A percentile compares a stretch with the other conserved stretches of the same genome.
These are phyloP conservation scores for Perodicticus potto DNA, from an alignment of 2,797 vertebrate species.

Conservation along the genomic window DNA sequence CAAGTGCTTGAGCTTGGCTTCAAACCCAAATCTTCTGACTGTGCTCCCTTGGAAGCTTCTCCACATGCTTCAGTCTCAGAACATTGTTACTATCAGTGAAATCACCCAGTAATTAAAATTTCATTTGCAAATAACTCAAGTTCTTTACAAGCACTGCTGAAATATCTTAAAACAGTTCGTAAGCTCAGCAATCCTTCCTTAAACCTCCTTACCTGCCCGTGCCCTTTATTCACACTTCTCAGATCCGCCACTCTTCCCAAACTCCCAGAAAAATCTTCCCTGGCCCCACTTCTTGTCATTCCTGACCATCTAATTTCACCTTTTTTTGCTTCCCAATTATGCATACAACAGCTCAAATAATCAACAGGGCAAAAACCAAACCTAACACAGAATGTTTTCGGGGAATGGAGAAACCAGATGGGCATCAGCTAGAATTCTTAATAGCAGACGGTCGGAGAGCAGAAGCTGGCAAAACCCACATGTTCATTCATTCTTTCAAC, in stretches of 20 bases:
- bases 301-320: neutral
- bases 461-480: neutral
- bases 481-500: neutral
- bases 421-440: neutral
- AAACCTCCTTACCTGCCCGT: neutral
- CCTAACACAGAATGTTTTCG: neutral
- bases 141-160: neutral
- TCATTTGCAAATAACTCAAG: neutral
- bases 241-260: neutral
- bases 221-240: neutral
- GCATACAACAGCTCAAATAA: neutral
- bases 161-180: neutral
- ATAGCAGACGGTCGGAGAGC: neutral
- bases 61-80: neutral
- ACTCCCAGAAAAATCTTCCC: neutral
- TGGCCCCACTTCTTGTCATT: too few relatives aligned
- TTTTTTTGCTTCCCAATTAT: neutral
- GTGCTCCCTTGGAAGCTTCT: neutral
- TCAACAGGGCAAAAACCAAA: neutral
- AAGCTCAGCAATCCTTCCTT: neutral
- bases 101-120: neutral
- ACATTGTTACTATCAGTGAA: neutral
- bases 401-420: neutral
- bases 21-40: neutral
- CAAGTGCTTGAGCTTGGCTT: neutral